Evolutionary conservation across 1,140 invertebrate species (phyloP), one percentile per base, ranked within the genome.

Genomic region (Drosophila leontia): DNA sequence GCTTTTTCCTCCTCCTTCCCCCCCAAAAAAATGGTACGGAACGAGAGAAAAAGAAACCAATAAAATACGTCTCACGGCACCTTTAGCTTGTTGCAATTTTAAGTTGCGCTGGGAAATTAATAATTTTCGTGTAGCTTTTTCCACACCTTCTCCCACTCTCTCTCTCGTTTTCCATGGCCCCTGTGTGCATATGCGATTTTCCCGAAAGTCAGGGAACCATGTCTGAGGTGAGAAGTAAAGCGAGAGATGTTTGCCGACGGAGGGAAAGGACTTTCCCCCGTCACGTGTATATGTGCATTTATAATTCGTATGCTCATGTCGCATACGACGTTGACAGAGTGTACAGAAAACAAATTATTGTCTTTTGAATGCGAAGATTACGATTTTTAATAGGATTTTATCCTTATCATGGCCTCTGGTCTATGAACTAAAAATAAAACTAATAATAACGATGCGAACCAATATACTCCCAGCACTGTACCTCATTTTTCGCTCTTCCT

Each of bases 51-150:
- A 65, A 55, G 58, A 58, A 65, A 50, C 44, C 51, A 76, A 76
- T 76, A 59, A 68, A 77, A 67, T 53, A 42, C 42, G 53, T 78
- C 75, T 70, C 51, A 42, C 59, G 72, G 60, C 80, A 67, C 57
- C 71, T 62, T 77, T 58, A 60, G 62, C 77, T 80, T 77, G 83
- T 80, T 87, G 83, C 78, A 86, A 86, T 86, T 86, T 86, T 63
- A 82, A 86, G 82, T 82, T 87, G 67, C 71, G 51, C 71, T 51
- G 76, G 72, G 72, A 83, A 88, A 87, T 88, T 80, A 88, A 87
- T 87, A 80, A 88, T 88, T 87, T 83, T 74, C 61, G 75, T 88
- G 80, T 74, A 75, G 80, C 72, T 64, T 59, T 68, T 76, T 17
- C 58, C 35, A 12, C 56, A 32, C 45, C 44, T 41, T 42, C 26